Base-by-base conservation (phyloP, 2,888 invertebrate species). In the Agrotis clavis region DNA sequence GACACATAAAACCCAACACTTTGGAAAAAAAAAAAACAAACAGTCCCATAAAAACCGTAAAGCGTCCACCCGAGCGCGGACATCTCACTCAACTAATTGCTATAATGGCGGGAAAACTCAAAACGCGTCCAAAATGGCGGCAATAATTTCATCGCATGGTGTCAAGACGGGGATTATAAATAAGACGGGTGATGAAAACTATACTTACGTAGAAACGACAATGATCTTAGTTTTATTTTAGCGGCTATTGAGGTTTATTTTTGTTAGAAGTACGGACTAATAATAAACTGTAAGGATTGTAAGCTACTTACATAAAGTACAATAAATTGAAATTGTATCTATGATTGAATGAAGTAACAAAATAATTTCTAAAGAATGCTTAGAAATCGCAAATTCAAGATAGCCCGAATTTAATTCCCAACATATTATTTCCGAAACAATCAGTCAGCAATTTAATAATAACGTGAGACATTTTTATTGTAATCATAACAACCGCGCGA, bases 41-140 rank as follows among this genome's bases (percentile, higher is more conserved):
- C 87, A 86, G 81, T 86, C 88, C 81, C 92, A 93, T 94, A 94
- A 94, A 94, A 93, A 89, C 88, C 86, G 86, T 91, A 87, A 88
- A 89, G 87, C 95, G 94, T 94, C 94, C 94, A 91, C 90, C 83
- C 91, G 69, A 86, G 81, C 77, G 92, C 94, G 95, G 96, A 96
- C 94, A 94, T 95, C 95, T 96, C 95, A 95, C 94, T 96, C 96
- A 95, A 96, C 96, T 96, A 96, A 96, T 96, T 95, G 95, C 85
- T 92, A 71, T 94, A 95, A 95, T 95, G 93, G 95, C 93, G 93
- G 94, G 94, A 94, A 90, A 94, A 93, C 90, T 91, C 90, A 88
- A 92, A 94, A 92, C 89, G 90, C 85, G 87, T 89, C 90, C 90
- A 92, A 92, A 93, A 95, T 92, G 92, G 94, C 93, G 76, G 90